Base-by-base conservation (phyloP, 2,113 vertebrate species). In the Cyanoramphus novaezelandiae region DNA sequence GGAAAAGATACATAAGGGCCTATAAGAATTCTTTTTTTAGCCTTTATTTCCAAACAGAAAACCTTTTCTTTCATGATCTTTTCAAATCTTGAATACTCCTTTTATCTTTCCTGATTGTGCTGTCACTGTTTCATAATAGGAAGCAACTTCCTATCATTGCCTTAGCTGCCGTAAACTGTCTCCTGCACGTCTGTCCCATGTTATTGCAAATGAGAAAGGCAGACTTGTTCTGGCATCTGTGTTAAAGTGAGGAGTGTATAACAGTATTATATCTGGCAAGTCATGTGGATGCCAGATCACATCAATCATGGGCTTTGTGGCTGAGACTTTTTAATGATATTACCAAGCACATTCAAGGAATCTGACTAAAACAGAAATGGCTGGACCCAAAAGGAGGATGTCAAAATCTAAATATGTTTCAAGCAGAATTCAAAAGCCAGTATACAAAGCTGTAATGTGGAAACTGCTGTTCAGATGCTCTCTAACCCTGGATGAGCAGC, bases 191-290 rank as follows among this genome's bases (percentile, higher is more conserved):
- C 93, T 92, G 67, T 93, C 63, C 72, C 65, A 29, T 93, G 86
- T 18, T 86, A 37, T 4, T 60, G 65, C 25, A 91, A 75, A 95
- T 0, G 11, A 93, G 62, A 88, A 95, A 86, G 65, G 29, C 82
- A 94, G 57, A 35, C 62, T 78, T 90, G 65, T 92, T 87, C 87
- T 95, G 90, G 80, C 92, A 92, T 88, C 88, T 90, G 52, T 92
- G 88, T 72, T 95, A 82, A 89, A 92, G 44, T 76, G 80, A 96
- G 63, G 81, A 84, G 72, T 57, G 68, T 76, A 25, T 49, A 91
- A 82, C 60, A 55, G 39, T 90, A 84, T 95, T 72, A 35, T n/a
- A 88, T 84, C 64, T 94, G 92, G 96, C 88, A 96, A 92, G 65
- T 96, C 83, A 67, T 88, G 81, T 79, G 91, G 83, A 53, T 89